These are phyloP conservation scores for Apantesis nais DNA, from an alignment of 2,888 invertebrate species.

Conservation along the genomic window DNA sequence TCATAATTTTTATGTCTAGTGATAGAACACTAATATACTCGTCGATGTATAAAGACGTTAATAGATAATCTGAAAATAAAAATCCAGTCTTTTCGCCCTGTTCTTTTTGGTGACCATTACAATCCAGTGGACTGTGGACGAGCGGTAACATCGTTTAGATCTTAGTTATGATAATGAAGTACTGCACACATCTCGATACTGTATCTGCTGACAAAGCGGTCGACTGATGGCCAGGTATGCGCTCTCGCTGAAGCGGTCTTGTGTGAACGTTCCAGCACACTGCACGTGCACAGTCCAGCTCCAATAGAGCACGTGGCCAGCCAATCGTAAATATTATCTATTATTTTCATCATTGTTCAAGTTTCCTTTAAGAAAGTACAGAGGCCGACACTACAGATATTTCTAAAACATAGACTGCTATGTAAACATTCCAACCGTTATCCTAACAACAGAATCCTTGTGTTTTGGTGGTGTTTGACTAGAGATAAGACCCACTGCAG, in stretches of 20 bases:
- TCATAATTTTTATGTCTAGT: not conserved
- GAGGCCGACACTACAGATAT: not conserved
- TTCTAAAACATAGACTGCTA: not conserved
- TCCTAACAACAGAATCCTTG: not conserved
- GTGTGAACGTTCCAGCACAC: constrained; percentile 23
- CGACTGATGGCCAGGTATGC: constrained; percentile 42
- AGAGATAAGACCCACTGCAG: not conserved
- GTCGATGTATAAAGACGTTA: not conserved
- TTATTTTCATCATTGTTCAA: not conserved
- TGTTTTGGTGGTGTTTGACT: not conserved
- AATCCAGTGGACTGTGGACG: not conserved
- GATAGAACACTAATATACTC: not conserved
- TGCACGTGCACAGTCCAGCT: constrained; percentile 15
- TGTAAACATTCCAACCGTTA: not conserved
- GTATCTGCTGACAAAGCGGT: not conserved
- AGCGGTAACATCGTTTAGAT: not conserved
- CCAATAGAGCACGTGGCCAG: constrained; percentile 12
- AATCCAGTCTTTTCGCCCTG: not conserved
- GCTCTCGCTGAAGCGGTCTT: constrained; percentile 40
- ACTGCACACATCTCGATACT: not conserved
- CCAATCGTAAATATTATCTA: not conserved
- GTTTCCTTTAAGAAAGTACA: not conserved
- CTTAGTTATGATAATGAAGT: not conserved
- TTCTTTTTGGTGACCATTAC: not conserved
- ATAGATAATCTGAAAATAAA: not conserved